Evolutionary conservation across 2,797 vertebrate genomes (phyloP), one percentile per base, ranked within the genome.

Genomic region (Chaetodon trifasciatus): DNA sequence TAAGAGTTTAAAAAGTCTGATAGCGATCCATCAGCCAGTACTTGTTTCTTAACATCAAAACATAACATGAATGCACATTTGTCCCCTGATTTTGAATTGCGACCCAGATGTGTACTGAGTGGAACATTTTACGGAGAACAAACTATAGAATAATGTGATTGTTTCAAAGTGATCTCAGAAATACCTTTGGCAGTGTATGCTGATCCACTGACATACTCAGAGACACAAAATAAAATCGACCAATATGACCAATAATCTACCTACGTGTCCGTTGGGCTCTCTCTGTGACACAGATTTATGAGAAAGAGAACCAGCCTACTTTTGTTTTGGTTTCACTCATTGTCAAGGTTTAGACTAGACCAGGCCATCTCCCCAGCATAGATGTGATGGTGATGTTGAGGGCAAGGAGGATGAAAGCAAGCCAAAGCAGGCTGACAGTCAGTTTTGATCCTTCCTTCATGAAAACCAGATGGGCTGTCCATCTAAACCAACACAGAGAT

Each of bases 391-490:
- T 44, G 70, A 67, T 81, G n/a, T 64, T 19, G 56, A 75, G 76
- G 60, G 17, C 11, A 19, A 44, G 12, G 57, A 56, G 84, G 76
- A 92, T 90, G 83, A 93, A 92, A 92, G 83, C 32, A 12, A 53
- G 70, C 75, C 85, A 24, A 88, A 85, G 83, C 49, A 7, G 74
- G 66, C 70, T 82, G 81, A 88, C 81, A 79, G 79, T 87, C 67
- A 72, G 57, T 63, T 88, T 32, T 82, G 75, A 86, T 78, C 73
- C 71, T 17, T 55, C 10, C 52, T 82, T 91, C 82, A 95, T 92
- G 74, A 84, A 92, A 94, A 90, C 90, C 93, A 93, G 88, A 94
- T 95, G 93, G 73, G 86, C 56, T 46, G 85, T 90, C 83, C 84
- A 75, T 87, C 86, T 81, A 86, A 80, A 78, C 65, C 76, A 70